Evolutionary conservation across 2,888 invertebrate genomes (phyloP), one percentile per base, ranked within the genome.

Genomic region (Chrysodeixis includens): DNA sequence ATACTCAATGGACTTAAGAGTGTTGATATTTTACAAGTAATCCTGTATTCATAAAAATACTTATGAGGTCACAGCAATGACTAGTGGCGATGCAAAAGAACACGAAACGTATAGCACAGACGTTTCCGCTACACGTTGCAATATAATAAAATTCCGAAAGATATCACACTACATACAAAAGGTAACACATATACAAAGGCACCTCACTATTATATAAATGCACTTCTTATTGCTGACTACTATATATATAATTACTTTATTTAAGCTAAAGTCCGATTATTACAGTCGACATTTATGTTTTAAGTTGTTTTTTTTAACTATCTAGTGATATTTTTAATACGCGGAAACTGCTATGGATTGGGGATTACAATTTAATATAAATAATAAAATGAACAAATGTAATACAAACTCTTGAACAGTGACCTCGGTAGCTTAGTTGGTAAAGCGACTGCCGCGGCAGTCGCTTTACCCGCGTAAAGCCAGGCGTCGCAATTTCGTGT

Each of bases 121-220:
- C n/a, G n/a, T n/a, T n/a, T n/a, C n/a, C n/a, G n/a, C n/a, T n/a
- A n/a, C n/a, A n/a, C n/a, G n/a, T n/a, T n/a, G n/a, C n/a, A n/a
- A n/a, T n/a, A n/a, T 59, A 69, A 74, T 9, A 12, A 9, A 2
- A 2, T 12, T 35, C 35, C 35, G 35, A 35, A 2, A 12, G 12
- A 35, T 35, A 35, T 10, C 12, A 35, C 54, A 46, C 51, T 30
- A 57, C 46, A 61, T 56, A 35, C 59, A 61, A 71, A 63, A 66
- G 18, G 55, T 71, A 77, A 71, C 78, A 77, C 63, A 49, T 12
- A 57, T 76, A 78, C 68, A 79, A 79, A 81, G 79, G 79, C 79
- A 80, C 79, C 74, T 69, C 65, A 66, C 75, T 74, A 72, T 57
- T 30, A 65, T 62, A 57, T 78, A 74, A 81, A 81, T 76, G 82